phyloP scores from a whole-genome alignment of 2,888 invertebrate species.

The Tanypteryx hageni region DNA sequence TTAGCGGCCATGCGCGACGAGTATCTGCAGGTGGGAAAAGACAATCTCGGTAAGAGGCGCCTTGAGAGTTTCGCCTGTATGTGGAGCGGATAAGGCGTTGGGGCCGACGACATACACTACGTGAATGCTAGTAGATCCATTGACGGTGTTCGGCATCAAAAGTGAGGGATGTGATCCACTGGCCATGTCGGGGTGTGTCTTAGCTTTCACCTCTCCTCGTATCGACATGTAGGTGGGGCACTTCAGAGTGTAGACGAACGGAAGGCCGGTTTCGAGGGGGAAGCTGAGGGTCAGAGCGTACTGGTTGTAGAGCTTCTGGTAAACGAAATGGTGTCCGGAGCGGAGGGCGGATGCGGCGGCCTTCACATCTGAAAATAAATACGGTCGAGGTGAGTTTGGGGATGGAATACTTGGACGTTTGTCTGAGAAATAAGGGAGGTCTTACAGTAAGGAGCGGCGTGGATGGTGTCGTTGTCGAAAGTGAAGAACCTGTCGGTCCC shows the following conservation, averaged over 20 bases:
- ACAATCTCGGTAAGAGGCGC: not conserved
- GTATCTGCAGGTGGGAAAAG: slow-evolving; percentile 69
- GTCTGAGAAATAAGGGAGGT: not conserved
- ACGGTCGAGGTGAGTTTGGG: not conserved
- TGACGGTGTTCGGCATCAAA: slow-evolving; percentile 73
- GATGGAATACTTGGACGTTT: not conserved
- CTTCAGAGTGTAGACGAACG: slow-evolving; percentile 81
- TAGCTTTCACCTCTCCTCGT: slow-evolving; percentile 76
- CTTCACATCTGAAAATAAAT: slow-evolving; percentile 72
- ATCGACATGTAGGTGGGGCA: slow-evolving; percentile 79
- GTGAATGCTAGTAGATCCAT: slow-evolving; percentile 76
- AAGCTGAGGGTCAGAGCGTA: slow-evolving; percentile 81
- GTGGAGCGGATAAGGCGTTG: not conserved
- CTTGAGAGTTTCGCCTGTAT: not conserved
- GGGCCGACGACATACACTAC: slow-evolving; percentile 72
- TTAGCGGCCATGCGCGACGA: slow-evolving; percentile 79
- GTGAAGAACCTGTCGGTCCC: slow-evolving; percentile 77
- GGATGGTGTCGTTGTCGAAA: slow-evolving; percentile 78
- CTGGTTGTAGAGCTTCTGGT: slow-evolving; percentile 80
- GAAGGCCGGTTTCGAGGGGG: slow-evolving; percentile 84
- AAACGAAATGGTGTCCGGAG: slow-evolving; percentile 77
- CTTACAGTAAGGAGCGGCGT: slow-evolving; percentile 75
- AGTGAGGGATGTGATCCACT: slow-evolving; percentile 67
- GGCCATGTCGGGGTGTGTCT: slow-evolving; percentile 73
- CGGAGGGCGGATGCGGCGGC: slow-evolving; percentile 74